Evolutionary conservation across 1,140 invertebrate genomes (phyloP), one percentile per base, ranked within the genome.

Genomic region (Leptopilina boulardi): DNA sequence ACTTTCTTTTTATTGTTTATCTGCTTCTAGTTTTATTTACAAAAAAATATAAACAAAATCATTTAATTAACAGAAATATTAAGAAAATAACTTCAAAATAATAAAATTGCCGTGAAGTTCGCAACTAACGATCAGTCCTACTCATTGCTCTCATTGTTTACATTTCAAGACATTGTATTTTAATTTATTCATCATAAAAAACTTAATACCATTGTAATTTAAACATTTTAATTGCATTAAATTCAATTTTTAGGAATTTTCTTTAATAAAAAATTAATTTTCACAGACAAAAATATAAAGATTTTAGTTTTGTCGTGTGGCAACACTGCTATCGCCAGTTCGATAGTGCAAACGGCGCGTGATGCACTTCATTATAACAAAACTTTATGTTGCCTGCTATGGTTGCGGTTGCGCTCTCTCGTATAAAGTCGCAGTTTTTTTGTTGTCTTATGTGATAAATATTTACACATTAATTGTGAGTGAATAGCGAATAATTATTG

Each of bases 331-430:
- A 15, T 51, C 47, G 47, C 18, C 18, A 51, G 3, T 51, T 51
- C 47, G 47, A 51, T 51, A 51, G 2, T 18, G 47, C 4, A 51
- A 51, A 51, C 47, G 1, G 47, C 47, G 47, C 47, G 34, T 38
- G 47, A 51, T 51, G 47, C 47, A 51, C 47, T 51, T 51, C 47
- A 51, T n/a, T n/a, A n/a, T 18, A 51, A 51, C 47, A n/a, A n/a
- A n/a, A 51, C 47, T 51, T 15, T 4, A 15, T 6, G 6, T 51
- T n/a, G 15, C 47, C 4, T 51, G 47, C 6, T 51, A 18, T 5
- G 6, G 47, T 51, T 51, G 18, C 34, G 34, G n/a, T n/a, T n/a
- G n/a, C n/a, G n/a, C n/a, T n/a, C 34, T 38, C 34, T 38, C 34
- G 34, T 38, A 38, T 18, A 18, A 51, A 18, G n/a, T n/a, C n/a